Conservation (phyloP, 92 coral and sea anemone species). For the Porites rus region DNA sequence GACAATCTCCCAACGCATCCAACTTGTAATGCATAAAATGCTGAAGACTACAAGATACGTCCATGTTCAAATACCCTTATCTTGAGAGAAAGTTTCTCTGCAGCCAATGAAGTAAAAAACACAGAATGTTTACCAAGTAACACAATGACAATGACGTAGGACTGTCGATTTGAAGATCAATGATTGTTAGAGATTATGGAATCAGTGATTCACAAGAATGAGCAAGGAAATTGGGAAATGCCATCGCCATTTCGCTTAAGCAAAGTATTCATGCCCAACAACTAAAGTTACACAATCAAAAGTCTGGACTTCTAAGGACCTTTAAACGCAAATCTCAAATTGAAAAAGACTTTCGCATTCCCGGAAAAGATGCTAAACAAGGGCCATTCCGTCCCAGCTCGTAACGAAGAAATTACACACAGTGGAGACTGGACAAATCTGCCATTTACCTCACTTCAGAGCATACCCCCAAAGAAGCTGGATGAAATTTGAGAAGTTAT, state of each 20-base stretch:
- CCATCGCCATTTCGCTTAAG: conserved; percentile 7
- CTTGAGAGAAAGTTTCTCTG: neutral
- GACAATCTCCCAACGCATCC: neutral
- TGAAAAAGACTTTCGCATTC: conserved; percentile 33
- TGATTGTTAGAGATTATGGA: conserved; percentile 37
- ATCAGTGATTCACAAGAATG: conserved; percentile 14
- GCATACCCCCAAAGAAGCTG: conserved; percentile 64
- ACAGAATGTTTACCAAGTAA: neutral
- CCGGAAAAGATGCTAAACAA: conserved; percentile 47
- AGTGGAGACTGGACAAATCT: conserved; percentile 19
- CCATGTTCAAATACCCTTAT: conserved; percentile 27
- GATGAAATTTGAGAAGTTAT: conserved; percentile 46
- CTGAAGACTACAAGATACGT: conserved; percentile 24
- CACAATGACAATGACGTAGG: conserved; percentile 31
- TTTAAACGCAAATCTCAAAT: conserved; percentile 39
- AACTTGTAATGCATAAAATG: neutral
- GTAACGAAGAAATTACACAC: neutral
- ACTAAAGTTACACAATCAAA: conserved; percentile 13
- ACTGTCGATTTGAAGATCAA: conserved; percentile 7
- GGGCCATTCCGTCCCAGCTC: conserved; percentile 38
- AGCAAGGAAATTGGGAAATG: conserved; percentile 49
- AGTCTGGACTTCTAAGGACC: conserved; percentile 23
- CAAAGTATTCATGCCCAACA: conserved; percentile 8
- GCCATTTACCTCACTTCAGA: conserved; percentile 54
- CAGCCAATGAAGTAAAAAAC: neutral